These are phyloP conservation scores for Lanistes nyassanus DNA, from an alignment of 1,140 invertebrate genomes.

Conservation along the genomic window DNA sequence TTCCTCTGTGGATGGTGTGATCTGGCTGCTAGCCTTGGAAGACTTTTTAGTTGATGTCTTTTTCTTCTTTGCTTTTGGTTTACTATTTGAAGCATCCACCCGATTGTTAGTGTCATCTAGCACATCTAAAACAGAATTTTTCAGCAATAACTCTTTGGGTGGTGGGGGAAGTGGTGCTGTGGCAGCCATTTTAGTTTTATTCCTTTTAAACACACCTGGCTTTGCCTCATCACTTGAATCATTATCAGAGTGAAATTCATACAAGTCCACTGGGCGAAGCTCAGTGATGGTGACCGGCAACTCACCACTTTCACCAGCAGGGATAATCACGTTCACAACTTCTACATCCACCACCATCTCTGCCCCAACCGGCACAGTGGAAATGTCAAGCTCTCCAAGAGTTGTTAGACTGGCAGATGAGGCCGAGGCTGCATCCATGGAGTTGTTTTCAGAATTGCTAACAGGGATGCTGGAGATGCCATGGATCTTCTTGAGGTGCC, in stretches of 20 bases:
- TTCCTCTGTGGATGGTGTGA: conserved; percentile 22
- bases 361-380: neutral
- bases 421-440: conserved; percentile 1
- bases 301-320: neutral
- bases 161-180: conserved; percentile 31
- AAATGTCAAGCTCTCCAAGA: conserved; percentile 1
- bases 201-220: conserved; percentile 29
- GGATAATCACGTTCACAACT: conserved; percentile 12
- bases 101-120: conserved; percentile 17
- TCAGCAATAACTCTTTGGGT: conserved; percentile 32
- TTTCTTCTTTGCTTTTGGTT: conserved; percentile 33
- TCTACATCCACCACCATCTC: neutral
- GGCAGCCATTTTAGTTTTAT: conserved; percentile 32
- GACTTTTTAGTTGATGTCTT: conserved; percentile 31
- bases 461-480: neutral
- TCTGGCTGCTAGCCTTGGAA: conserved; percentile 13
- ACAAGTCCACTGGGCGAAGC: conserved; percentile 38
- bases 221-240: conserved; percentile 46
- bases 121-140: conserved; percentile 32
- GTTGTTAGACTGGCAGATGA: neutral
- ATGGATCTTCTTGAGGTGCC: conserved; percentile 54
- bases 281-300: conserved; percentile 22
- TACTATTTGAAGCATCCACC: conserved; percentile 11
- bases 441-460: neutral
- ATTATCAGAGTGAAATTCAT: conserved; percentile 56